A percentile compares a stretch with the other conserved stretches of the same genome.
Evolutionary conservation across 1,140 invertebrate species (phyloP).

Genomic region (Psix sp.): DNA sequence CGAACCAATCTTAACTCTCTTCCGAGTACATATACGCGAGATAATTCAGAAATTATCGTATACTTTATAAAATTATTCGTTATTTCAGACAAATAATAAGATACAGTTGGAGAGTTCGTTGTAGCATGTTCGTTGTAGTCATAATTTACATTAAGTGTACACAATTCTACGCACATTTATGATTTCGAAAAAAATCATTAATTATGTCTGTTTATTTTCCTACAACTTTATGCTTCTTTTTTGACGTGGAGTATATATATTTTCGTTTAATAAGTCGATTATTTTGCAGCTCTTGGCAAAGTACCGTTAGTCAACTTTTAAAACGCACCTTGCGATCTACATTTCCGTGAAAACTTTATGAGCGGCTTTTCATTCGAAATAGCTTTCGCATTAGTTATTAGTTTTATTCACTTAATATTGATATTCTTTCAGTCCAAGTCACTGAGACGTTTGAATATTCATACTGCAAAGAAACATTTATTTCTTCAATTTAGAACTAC

Average conservation of each 20-base stretch:
- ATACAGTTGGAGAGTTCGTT: background rate
- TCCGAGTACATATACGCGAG: slow-evolving; percentile 27
- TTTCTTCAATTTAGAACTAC: too few species aligned
- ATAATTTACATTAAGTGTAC: slow-evolving; percentile 21
- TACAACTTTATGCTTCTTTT: background rate
- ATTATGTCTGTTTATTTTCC: slow-evolving; percentile 5
- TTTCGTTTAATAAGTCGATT: slow-evolving; percentile 13
- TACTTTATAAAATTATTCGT: slow-evolving; percentile 26
- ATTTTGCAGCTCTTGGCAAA: slow-evolving; percentile 8
- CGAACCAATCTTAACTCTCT: slow-evolving; percentile 22
- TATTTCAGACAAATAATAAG: slow-evolving; percentile 23
- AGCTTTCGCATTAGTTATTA: slow-evolving; percentile 32
- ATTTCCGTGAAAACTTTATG: background rate
- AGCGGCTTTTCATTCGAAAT: slow-evolving; percentile 24
- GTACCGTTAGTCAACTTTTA: slow-evolving; percentile 10
- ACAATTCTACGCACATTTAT: background rate
- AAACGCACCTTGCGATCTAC: background rate
- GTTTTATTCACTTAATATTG: slow-evolving; percentile 31
- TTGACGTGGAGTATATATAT: slow-evolving; percentile 1
- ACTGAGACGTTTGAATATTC: too few species aligned
- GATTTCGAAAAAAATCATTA: slow-evolving; percentile 12
- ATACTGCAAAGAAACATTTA: too few species aligned
- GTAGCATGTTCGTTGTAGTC: background rate
- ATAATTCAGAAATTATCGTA: slow-evolving; percentile 36
- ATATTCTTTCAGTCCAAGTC: slow-evolving; percentile 44